phyloP scores from a whole-genome alignment of 2,797 vertebrate genomes.

The Oophaga sylvatica region DNA sequence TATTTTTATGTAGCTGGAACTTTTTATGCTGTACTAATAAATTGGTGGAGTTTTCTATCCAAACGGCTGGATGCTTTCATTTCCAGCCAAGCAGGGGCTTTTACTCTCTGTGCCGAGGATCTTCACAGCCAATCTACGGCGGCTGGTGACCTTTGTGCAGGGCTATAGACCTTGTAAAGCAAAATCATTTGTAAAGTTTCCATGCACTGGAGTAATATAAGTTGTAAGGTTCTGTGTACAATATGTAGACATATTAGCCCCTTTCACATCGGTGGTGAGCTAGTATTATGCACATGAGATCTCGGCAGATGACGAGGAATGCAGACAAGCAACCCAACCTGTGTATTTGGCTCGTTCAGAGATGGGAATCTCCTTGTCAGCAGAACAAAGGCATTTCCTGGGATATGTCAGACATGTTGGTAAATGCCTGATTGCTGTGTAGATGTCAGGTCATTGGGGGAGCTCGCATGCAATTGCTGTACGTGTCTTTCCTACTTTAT shows the following conservation, averaged over 20 bases:
- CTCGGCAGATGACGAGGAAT: not conserved
- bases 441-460: constrained; percentile 5
- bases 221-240: not conserved
- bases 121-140: too few species aligned
- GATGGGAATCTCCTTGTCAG: constrained; percentile 29
- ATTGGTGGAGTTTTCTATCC: too few species aligned
- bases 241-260: not conserved
- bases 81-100: too few species aligned
- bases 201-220: too few species aligned
- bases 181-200: too few species aligned
- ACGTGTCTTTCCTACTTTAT: not conserved
- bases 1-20: too few species aligned
- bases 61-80: too few species aligned
- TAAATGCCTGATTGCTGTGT: constrained; percentile 17
- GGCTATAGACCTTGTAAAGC: too few species aligned
- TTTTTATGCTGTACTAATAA: too few species aligned
- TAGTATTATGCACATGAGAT: not conserved
- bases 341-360: not conserved
- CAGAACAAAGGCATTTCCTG: constrained; percentile 14
- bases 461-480: not conserved
- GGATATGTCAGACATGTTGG: constrained; percentile 22
- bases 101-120: too few species aligned
- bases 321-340: not conserved
- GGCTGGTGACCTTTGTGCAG: too few species aligned
- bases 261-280: not conserved